Percentiles rank a stretch among this genome's conserved stretches.
Evolutionary conservation across 2,113 vertebrate genomes (phyloP).

Genomic region (Brevimyrus niger): DNA sequence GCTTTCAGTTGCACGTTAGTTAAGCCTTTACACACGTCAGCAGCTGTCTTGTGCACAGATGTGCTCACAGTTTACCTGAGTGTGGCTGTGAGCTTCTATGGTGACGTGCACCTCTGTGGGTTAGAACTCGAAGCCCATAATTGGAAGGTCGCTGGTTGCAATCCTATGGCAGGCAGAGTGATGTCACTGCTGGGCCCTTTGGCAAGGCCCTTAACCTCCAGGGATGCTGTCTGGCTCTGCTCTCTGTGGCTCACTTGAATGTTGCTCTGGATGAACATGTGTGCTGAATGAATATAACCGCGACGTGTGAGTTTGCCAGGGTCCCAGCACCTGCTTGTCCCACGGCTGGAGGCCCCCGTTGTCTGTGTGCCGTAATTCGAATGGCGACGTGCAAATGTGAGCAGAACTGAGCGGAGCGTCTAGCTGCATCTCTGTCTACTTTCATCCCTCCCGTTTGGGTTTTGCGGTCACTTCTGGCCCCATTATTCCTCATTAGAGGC

Average conservation of each 20-base stretch:
- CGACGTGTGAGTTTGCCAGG: neutral
- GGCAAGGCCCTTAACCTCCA: neutral
- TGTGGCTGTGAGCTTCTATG: neutral
- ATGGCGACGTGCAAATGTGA: neutral
- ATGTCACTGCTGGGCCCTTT: neutral
- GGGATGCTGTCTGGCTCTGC: neutral
- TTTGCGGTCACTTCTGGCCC: neutral
- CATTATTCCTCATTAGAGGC: neutral
- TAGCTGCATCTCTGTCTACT: neutral
- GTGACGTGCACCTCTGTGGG: neutral
- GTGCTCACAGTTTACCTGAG: neutral
- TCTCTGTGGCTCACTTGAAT: neutral
- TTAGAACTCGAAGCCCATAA: neutral
- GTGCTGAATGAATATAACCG: neutral
- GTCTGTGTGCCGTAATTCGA: constrained; percentile 12
- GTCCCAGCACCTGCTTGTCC: neutral
- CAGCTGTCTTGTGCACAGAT: neutral
- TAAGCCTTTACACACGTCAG: neutral
- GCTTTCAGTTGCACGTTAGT: neutral
- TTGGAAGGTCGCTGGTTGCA: neutral
- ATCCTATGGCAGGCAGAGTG: neutral
- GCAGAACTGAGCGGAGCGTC: neutral
- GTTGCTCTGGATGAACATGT: neutral
- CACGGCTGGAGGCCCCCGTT: neutral
- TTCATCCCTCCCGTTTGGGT: neutral